Evolutionary conservation across 2,797 vertebrate genomes (phyloP).

Genomic region (Tangara arthus): DNA sequence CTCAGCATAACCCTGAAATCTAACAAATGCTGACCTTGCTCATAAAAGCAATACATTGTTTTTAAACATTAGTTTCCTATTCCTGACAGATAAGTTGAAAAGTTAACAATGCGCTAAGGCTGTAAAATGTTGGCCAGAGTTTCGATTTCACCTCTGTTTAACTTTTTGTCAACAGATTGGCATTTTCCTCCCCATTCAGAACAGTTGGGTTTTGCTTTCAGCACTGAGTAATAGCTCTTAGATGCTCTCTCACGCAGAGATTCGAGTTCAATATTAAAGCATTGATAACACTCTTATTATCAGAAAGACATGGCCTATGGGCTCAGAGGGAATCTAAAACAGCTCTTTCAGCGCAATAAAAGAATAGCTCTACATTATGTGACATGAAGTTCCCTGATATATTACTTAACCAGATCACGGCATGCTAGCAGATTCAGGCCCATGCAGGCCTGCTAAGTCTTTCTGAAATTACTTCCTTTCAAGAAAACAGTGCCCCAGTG

Average conservation of each 20-base stretch:
- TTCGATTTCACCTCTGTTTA: constrained; percentile 68
- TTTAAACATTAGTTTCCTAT: constrained; percentile 76
- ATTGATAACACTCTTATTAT: constrained; percentile 76
- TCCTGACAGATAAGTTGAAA: constrained; percentile 77
- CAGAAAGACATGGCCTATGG: constrained; percentile 71
- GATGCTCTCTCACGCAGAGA: constrained; percentile 66
- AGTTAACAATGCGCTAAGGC: constrained; percentile 72
- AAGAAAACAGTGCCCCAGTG: constrained; percentile 62
- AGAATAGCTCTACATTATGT: constrained; percentile 47
- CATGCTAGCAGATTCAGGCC: constrained; percentile 32
- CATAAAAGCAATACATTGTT: constrained; percentile 76
- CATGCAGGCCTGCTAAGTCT: constrained; percentile 44
- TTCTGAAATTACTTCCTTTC: constrained; percentile 56
- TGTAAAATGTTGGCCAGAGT: constrained; percentile 74
- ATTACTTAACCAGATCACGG: constrained; percentile 63
- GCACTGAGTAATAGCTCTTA: constrained; percentile 61
- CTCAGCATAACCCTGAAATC: constrained; percentile 59
- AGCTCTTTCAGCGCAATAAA: constrained; percentile 56
- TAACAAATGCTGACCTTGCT: constrained; percentile 72
- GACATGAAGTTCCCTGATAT: constrained; percentile 49
- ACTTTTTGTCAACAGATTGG: constrained; percentile 75
- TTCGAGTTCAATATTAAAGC: constrained; percentile 62
- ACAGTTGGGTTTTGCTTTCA: constrained; percentile 68
- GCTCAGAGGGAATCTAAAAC: constrained; percentile 68
- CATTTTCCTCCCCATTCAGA: constrained; percentile 73